Conservation (phyloP, 2,797 vertebrate genomes). For the Bradypodion ventrale region DNA sequence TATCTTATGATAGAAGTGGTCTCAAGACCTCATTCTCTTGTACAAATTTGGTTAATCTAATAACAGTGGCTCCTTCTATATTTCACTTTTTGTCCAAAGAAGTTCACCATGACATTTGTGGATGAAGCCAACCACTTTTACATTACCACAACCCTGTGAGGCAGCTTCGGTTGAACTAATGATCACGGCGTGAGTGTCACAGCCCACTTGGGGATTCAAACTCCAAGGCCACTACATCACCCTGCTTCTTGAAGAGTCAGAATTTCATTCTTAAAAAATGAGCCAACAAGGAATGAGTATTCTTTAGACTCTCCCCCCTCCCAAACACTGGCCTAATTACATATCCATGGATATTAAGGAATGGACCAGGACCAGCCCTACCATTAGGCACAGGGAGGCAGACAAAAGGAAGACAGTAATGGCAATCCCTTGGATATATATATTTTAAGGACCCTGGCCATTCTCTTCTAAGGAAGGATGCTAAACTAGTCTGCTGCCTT, state of each 20-base stretch:
- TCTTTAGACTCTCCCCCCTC: neutral
- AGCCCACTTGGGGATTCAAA: neutral
- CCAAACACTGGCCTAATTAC: neutral
- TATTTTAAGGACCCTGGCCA: neutral
- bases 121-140: neutral
- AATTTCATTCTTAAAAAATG: neutral
- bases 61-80: neutral
- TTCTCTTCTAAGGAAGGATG: no score
- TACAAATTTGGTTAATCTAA: neutral
- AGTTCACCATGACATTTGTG: neutral
- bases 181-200: no score
- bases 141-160: neutral
- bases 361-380: neutral
- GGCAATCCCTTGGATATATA: neutral
- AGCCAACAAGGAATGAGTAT: neutral
- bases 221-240: neutral
- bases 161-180: neutral
- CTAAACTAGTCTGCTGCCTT: no score
- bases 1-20: neutral
- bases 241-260: neutral
- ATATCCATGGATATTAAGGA: neutral
- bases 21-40: neutral
- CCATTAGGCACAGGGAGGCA: neutral
- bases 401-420: neutral
- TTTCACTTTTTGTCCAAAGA: no score